These are phyloP conservation scores for Phoebastria nigripes DNA, from an alignment of 2,797 vertebrate species.

Conservation along the genomic window DNA sequence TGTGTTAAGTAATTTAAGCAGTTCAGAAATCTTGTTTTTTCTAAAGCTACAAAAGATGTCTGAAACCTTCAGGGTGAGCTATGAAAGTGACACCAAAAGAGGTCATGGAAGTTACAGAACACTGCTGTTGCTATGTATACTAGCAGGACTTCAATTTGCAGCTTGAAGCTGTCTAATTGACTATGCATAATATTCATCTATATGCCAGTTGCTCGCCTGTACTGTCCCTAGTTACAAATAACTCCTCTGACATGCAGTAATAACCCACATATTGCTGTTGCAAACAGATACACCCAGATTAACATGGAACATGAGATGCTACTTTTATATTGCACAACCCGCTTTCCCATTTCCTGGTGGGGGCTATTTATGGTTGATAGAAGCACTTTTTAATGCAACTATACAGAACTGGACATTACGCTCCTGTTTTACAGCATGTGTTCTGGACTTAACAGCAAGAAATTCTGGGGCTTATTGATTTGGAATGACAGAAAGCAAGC, in stretches of 20 bases:
- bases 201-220: background rate
- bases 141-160: background rate
- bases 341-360: background rate
- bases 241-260: background rate
- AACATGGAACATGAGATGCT: background rate
- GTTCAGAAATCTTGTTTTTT: background rate
- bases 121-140: background rate
- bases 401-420: background rate
- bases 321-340: background rate
- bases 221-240: background rate
- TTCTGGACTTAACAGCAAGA: background rate
- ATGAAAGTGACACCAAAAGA: background rate
- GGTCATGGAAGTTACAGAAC: background rate
- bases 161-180: background rate
- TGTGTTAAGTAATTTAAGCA: background rate
- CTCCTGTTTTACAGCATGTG: background rate
- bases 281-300: background rate
- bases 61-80: background rate
- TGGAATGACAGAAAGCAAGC: background rate
- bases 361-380: background rate
- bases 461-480: background rate
- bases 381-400: background rate
- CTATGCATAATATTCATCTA: background rate
- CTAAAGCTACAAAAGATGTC: background rate
- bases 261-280: background rate